Evolutionary conservation across 2,113 vertebrate species (phyloP), one percentile per base, ranked within the genome.

Genomic region (Heterotis niloticus): DNA sequence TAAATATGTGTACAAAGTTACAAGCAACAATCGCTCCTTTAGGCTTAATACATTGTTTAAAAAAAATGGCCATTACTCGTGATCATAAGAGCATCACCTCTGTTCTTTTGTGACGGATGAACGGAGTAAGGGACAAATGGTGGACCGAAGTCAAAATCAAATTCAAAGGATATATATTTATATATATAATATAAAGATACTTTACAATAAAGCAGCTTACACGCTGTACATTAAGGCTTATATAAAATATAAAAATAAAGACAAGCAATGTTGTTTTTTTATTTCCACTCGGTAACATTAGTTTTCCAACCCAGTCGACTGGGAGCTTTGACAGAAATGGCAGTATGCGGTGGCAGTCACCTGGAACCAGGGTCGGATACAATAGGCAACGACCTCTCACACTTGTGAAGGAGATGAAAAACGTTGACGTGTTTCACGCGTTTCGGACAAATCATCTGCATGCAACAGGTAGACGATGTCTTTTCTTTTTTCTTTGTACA

Each of bases 1-100:
- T 93, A 93, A 93, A 93, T 93, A 93, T 93, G 92, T 93, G 91
- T 93, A 93, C 92, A 93, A 93, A 93, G 91, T 90, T 93, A 93
- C 92, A 92, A 92, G 92, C 92, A 90, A 92, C 88, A 86, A 83
- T 90, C 89, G 90, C 88, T 93, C 85, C 80, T 91, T 91, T 84
- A 89, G 89, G 89, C 86, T 89, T 87, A 90, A 88, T 91, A 91
- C 91, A 88, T 89, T 88, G 88, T 92, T 87, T 52, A 79, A 70
- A 14, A n/a, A 79, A 84, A 86, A 91, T 86, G 89, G 86, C 81
- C 90, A 90, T 91, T 91, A 90, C 89, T 90, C 80, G 79, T 89
- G 87, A 84, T 84, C 81, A 74, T 67, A 82, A 88, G 60, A 85
- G 81, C 86, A 81, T 74, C 52, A 77, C n/a, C 52, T 80, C 77